These are phyloP conservation scores for Mesembrinibis cayennensis DNA, from an alignment of 2,113 vertebrate genomes.

Conservation along the genomic window DNA sequence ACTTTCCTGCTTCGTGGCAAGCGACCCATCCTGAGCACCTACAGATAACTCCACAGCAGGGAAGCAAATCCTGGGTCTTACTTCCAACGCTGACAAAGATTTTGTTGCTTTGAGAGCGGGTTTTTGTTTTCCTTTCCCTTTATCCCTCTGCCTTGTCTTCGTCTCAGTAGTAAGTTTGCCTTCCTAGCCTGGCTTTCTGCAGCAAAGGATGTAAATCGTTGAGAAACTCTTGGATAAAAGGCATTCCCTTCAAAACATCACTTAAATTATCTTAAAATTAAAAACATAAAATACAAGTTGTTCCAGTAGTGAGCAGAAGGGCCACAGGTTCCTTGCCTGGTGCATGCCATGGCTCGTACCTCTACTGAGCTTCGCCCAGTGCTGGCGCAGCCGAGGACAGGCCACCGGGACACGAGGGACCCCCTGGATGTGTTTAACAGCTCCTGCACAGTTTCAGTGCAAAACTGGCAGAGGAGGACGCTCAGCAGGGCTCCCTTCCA, in stretches of 20 bases:
- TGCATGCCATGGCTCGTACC: not conserved
- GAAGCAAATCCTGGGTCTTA: not conserved
- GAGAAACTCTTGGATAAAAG: not conserved
- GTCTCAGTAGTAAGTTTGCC: not conserved
- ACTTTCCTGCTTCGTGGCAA: not conserved
- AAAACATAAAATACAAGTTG: rapidly evolving
- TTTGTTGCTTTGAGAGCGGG: rapidly evolving
- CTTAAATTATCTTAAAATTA: not conserved
- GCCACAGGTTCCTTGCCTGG: not conserved
- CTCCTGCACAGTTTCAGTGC: rapidly evolving
- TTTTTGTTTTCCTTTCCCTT: not conserved
- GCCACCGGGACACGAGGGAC: not conserved
- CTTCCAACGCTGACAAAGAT: rapidly evolving
- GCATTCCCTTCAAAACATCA: not conserved
- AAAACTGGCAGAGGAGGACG: not conserved
- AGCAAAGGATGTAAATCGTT: not conserved
- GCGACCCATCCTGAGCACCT: not conserved
- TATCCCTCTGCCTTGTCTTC: not conserved
- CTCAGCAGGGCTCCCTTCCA: not conserved
- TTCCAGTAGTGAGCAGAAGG: rapidly evolving
- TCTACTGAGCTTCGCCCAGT: not conserved
- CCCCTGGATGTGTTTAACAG: not conserved
- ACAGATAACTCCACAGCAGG: not conserved
- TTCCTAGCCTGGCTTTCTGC: not conserved
- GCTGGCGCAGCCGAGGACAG: not conserved